Evolutionary conservation across 2,888 invertebrate species (phyloP), one percentile per base, ranked within the genome.

Genomic region (Ametastegia equiseti): DNA sequence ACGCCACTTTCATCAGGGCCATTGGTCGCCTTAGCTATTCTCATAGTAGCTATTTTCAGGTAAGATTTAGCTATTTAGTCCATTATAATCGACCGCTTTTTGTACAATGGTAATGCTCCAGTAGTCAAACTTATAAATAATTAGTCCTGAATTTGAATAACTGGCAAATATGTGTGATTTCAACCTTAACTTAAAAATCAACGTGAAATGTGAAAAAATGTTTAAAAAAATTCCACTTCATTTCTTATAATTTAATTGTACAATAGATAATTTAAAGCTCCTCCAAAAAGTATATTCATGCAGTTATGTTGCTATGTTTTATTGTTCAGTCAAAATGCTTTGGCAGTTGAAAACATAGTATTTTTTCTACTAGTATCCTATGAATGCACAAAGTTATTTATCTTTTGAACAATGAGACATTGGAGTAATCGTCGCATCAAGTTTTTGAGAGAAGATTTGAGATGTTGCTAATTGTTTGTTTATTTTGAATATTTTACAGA

Each of bases 21-120:
- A 81, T 84, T 91, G 86, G 80, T 91, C 86, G 87, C 87, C 89
- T 92, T 94, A 82, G 92, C 94, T 83, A 92, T 94, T 84, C 87
- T 94, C 84, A 87, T 93, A 87, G 91, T 93, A 81, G 85, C 94
- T 67, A 83, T 93, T 83, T 89, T 93, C 78, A 91, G 92, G 91
- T 91, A 89, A 89, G 89, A 88, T 83, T 81, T 80, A 13, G 79
- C 81, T 30, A 78, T 54, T n/a, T 27, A 45, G 23, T 27, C 23
- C 13, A 4, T 45, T 78, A 42, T 27, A 23, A 60, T 77, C 36
- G 42, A 27, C 5, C 42, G 60, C 19, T 27, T 36, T 19, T 71
- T 47, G 27, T 65, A 65, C 11, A 65, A 13, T 4, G 30, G 15
- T 42, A 47, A 45, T 27, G 27, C 19, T 71, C 15, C 7, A 3